Conservation (phyloP, 2,113 vertebrate species). For the Ginglymostoma cirratum region DNA sequence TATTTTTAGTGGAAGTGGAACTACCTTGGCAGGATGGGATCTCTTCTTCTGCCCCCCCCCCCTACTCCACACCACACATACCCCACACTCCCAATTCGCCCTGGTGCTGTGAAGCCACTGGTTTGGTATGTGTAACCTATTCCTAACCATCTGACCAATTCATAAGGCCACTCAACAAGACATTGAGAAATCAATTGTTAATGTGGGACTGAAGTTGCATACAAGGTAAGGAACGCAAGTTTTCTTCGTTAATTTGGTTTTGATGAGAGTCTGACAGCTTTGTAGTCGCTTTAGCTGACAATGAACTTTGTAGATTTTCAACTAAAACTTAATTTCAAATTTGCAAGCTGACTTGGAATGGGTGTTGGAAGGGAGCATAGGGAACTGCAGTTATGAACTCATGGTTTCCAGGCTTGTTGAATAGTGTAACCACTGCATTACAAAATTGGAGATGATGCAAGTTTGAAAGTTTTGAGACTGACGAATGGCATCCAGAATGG, state of each 20-base stretch:
- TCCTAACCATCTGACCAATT: not conserved
- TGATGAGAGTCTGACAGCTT: not conserved
- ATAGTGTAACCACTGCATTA: not conserved
- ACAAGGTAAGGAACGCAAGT: not conserved
- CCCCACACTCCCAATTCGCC: no score
- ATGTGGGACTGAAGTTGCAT: not conserved
- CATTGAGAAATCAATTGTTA: no score
- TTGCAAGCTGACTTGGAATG: no score
- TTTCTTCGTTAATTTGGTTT: not conserved
- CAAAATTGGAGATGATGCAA: not conserved
- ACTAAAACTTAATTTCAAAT: not conserved
- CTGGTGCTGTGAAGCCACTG: not conserved
- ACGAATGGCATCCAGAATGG: not conserved
- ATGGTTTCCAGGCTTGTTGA: not conserved
- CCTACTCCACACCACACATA: no score
- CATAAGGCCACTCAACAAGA: not conserved
- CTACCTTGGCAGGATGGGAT: not conserved
- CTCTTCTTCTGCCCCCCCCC: not conserved
- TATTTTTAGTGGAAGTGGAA: not conserved
- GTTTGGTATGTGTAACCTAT: not conserved
- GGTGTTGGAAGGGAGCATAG: not conserved
- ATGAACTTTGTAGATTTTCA: not conserved
- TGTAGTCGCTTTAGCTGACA: not conserved
- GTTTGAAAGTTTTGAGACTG: not conserved
- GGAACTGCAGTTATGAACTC: not conserved